These are phyloP conservation scores for Adelges cooleyi DNA, from an alignment of 1,140 invertebrate genomes.

Conservation along the genomic window DNA sequence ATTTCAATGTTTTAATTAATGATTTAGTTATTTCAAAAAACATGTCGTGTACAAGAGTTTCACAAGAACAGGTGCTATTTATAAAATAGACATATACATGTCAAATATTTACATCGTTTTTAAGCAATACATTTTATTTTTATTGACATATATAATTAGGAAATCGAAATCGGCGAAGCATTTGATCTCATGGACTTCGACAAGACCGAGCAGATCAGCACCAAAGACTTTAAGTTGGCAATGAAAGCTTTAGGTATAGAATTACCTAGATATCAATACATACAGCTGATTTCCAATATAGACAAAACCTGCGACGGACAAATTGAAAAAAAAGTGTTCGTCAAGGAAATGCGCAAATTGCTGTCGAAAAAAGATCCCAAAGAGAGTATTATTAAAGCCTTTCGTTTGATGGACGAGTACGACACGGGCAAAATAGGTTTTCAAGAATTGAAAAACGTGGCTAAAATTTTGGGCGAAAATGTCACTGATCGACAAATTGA, in stretches of 20 bases:
- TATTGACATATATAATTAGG: background rate
- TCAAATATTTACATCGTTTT: too few relatives aligned
- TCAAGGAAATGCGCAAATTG: background rate
- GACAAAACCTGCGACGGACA: background rate
- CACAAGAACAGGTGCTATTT: too few relatives aligned
- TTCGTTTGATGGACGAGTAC: constrained; percentile 1
- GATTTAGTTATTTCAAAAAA: too few relatives aligned
- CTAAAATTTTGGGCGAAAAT: background rate
- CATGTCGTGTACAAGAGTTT: too few relatives aligned
- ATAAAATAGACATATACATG: too few relatives aligned
- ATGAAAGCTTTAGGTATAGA: constrained; percentile 5
- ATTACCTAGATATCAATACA: constrained; percentile 1
- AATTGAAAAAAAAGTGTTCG: background rate
- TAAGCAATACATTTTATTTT: too few relatives aligned
- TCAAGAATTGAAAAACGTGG: background rate
- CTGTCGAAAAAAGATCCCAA: background rate
- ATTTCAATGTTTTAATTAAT: too few relatives aligned
- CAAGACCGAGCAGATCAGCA: background rate
- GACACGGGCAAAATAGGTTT: constrained; percentile 15
- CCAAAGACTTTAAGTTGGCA: constrained; percentile 4
- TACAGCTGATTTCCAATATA: background rate
- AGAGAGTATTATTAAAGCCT: constrained; percentile 2
- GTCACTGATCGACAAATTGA: background rate
- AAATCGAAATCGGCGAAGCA: constrained; percentile 11
- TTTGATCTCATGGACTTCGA: constrained; percentile 1